Conservation (phyloP, 2,113 vertebrate species). For the Podiceps cristatus region DNA sequence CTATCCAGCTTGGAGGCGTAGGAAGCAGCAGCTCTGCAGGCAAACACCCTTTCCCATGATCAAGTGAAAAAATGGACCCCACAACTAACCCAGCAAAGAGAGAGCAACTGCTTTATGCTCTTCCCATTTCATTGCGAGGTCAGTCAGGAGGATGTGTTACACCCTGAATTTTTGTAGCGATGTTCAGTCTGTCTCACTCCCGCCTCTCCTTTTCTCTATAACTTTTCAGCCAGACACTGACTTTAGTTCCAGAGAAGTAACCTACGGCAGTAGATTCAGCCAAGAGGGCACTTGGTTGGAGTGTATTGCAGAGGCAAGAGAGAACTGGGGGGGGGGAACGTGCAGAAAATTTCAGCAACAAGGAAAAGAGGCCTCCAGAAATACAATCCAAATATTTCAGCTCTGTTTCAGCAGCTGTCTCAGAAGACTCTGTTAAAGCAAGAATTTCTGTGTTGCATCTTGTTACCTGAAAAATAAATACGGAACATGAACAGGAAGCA, state of each 20-base stretch:
- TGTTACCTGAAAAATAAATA: slow-evolving; percentile 40
- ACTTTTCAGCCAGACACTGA: neutral
- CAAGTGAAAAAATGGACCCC: accelerated
- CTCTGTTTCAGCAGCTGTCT: neutral
- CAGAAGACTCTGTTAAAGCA: neutral
- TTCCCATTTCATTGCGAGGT: neutral
- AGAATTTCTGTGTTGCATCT: neutral
- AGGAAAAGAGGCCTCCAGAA: neutral
- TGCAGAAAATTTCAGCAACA: neutral
- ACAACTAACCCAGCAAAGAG: neutral
- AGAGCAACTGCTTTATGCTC: neutral
- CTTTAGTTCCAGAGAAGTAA: neutral
- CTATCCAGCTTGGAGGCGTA: neutral
- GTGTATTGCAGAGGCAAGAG: neutral
- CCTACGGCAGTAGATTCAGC: neutral
- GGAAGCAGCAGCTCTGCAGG: neutral
- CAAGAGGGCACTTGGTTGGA: neutral
- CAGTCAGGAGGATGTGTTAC: neutral
- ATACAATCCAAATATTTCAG: neutral
- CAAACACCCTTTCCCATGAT: neutral
- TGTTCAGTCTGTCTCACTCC: neutral
- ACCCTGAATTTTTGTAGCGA: neutral
- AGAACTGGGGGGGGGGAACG: neutral
- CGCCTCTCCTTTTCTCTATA: neutral
- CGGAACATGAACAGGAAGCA: neutral